These are phyloP conservation scores for Callinectes sapidus DNA, from an alignment of 2,888 invertebrate genomes.

Conservation along the genomic window DNA sequence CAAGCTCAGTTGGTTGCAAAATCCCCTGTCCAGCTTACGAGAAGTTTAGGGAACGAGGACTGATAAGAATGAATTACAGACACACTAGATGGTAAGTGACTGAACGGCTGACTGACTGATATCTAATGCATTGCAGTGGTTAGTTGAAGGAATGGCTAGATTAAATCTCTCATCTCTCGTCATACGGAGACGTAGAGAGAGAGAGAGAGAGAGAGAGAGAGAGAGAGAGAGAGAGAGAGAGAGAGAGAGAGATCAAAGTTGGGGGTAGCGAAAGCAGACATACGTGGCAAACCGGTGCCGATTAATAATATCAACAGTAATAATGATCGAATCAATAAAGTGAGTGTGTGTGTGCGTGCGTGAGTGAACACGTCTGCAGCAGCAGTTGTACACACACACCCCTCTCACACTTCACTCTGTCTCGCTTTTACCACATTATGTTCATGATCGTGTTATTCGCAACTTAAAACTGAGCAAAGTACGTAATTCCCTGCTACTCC, in stretches of 20 bases:
- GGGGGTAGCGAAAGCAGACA: not conserved
- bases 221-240: constrained; percentile 28
- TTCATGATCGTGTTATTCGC: not conserved
- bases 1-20: not conserved
- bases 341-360: not conserved
- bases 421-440: not conserved
- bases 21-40: not conserved
- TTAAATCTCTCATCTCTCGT: too few species aligned
- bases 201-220: constrained; percentile 54
- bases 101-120: not conserved
- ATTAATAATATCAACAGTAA: not conserved
- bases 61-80: not conserved
- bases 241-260: not conserved
- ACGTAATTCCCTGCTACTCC: not conserved
- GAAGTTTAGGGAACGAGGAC: not conserved
- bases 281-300: not conserved
- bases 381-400: not conserved
- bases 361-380: too few species aligned
- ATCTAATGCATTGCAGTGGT: not conserved
- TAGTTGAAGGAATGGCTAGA: not conserved
- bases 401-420: not conserved
- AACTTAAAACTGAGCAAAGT: not conserved
- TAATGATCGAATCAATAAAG: not conserved
- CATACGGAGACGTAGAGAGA: constrained; percentile 18
- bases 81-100: not conserved